Evolutionary conservation across 2,888 invertebrate genomes (phyloP), one percentile per base, ranked within the genome.

Genomic region (Neoaliturus tenellus): DNA sequence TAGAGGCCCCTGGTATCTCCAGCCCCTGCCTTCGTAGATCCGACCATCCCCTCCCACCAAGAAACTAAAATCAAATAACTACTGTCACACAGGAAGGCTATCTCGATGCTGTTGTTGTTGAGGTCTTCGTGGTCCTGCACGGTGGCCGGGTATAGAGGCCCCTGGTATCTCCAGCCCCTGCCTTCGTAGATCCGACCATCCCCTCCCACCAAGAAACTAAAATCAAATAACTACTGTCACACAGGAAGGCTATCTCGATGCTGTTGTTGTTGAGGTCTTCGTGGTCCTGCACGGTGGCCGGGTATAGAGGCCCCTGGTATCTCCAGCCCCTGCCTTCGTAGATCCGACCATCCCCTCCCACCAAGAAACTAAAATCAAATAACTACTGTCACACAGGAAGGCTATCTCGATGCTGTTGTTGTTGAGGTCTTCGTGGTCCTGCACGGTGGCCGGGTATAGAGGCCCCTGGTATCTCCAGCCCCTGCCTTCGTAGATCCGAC

Each of bases 201-300:
- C n/a, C 51, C 51, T 51, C 51, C 51, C n/a, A 58, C 25, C 20
- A 58, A 25, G 58, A 58, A 58, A 58, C 58, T 58, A 5, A n/a
- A n/a, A n/a, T n/a, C n/a, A n/a, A n/a, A n/a, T n/a, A n/a, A n/a
- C n/a, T n/a, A n/a, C n/a, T n/a, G n/a, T n/a, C n/a, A n/a, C n/a
- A n/a, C n/a, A n/a, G n/a, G n/a, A n/a, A n/a, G n/a, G n/a, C n/a
- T n/a, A n/a, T n/a, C n/a, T n/a, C n/a, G n/a, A n/a, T n/a, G n/a
- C n/a, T n/a, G n/a, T 58, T 58, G 25, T 58, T 14, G 58, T 58
- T 58, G 25, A 58, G 58, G 6, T 4, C 25, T 4, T 58, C 23
- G 25, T 58, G 25, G 58, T 58, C 58, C 25, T 58, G 23, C 23
- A 58, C 58, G 6, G 23, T 23, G 25, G 23, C 3, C 4, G 58